Evolutionary conservation across 23 tunicate species (phyloP), one percentile per base, ranked within the genome.

Genomic region (Halocynthia roretzi): DNA sequence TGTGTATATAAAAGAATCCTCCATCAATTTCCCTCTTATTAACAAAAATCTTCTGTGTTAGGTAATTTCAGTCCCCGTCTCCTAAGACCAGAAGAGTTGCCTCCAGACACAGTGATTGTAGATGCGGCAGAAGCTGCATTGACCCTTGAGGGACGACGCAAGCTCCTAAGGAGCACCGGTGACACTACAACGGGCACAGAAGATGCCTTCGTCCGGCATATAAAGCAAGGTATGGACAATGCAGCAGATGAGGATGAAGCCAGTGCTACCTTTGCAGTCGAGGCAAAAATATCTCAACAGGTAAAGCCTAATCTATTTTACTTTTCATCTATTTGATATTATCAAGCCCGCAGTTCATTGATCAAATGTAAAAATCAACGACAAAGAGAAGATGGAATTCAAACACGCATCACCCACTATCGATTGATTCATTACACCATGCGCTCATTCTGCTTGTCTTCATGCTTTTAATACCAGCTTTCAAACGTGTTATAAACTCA

Each of bases 201-300:
- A 63, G 99, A 96, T 66, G 95, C 95, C 6, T 96, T 96, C 70
- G 73, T 96, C 11, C 83, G 83, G 21, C 62, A 80, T 52, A 96
- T 95, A 7, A 85, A 89, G 57, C 85, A 89, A 66, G 99, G 99
- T 57, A 89, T 85, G 99, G 93, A 96, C 54, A 76, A 87, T n/a
- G 88, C 83, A 50, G 99, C 94, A 15, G 99, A 96, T 71, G 93
- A 96, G 44, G 71, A 87, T n/a, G 84, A 77, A 51, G 99, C 94
- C 20, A 96, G 94, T 72, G 96, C 96, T n/a, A 71, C 87, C 14
- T 96, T 96, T 65, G 82, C 96, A 8, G 99, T 96, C 21, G 96
- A 96, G 60, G 96, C 99, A 14, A 85, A 89, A 12, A 52, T 96
- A 11, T 60, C 85, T 18, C 88, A 86, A 49, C 98, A 92, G 84